Conservation (phyloP, 2,113 vertebrate species). For the Lepus timidus region DNA sequence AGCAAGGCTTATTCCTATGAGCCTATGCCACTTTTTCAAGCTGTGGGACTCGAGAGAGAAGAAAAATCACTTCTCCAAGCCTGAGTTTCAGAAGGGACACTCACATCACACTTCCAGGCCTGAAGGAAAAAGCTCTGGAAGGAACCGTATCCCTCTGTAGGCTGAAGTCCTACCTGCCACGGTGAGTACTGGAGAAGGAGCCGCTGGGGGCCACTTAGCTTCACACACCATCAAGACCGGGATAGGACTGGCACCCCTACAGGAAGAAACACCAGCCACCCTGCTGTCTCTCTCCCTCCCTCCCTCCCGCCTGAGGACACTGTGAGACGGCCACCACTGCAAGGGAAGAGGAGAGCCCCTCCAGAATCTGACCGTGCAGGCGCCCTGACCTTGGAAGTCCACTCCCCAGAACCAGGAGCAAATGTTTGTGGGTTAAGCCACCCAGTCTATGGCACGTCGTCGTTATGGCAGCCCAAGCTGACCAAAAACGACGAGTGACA, state of each 20-base stretch:
- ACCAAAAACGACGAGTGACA: neutral
- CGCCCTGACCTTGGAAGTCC: neutral
- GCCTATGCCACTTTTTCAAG: neutral
- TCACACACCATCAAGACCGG: neutral
- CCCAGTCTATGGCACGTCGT: neutral
- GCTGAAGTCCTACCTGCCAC: neutral
- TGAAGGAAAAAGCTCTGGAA: neutral
- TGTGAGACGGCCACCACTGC: neutral
- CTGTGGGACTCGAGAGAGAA: neutral
- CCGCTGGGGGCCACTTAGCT: neutral
- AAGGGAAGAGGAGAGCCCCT: neutral
- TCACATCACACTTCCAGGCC: neutral
- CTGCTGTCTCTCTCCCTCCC: neutral
- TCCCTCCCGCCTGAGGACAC: neutral
- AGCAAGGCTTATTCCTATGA: neutral
- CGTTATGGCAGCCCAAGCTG: neutral
- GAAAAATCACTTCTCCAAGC: neutral
- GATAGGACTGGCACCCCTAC: neutral
- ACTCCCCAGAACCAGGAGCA: neutral
- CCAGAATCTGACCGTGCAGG: neutral
- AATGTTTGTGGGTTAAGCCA: neutral
- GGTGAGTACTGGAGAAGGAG: neutral
- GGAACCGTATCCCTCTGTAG: neutral
- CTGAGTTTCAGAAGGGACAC: neutral
- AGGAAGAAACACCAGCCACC: neutral